phyloP scores from a whole-genome alignment of 2,797 vertebrate species.

The Parambassis ranga region DNA sequence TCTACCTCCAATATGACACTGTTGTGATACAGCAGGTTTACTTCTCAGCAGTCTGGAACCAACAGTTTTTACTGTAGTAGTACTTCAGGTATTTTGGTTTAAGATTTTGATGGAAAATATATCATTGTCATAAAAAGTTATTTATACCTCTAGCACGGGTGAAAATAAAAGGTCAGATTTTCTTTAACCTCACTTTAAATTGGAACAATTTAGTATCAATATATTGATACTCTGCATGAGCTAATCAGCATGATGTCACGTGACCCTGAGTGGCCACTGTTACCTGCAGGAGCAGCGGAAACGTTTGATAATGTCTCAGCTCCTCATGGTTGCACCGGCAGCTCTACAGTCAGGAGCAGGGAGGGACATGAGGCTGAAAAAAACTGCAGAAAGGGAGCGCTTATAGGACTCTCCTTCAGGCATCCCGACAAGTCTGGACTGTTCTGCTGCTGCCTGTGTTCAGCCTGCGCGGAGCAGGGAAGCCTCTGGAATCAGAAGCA shows the following conservation, averaged over 20 bases:
- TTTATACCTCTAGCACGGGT: too few species aligned
- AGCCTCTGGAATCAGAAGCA: conserved; percentile 32
- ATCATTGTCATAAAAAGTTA: too few species aligned
- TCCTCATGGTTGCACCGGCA: background rate
- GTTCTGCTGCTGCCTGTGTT: conserved; percentile 50
- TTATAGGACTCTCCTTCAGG: conserved; percentile 67
- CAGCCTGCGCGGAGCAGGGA: conserved; percentile 3
- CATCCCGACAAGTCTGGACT: conserved; percentile 78
- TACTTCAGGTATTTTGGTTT: too few species aligned
- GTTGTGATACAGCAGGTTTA: too few species aligned
- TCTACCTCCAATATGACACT: too few species aligned
- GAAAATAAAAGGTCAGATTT: too few species aligned
- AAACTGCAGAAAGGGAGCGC: conserved; percentile 39
- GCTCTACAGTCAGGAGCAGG: conserved; percentile 36
- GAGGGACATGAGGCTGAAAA: conserved; percentile 47
- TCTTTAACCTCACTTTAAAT: too few species aligned
- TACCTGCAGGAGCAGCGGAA: conserved; percentile 11
- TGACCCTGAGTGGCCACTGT: background rate
- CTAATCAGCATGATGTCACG: background rate
- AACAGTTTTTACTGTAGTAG: too few species aligned
- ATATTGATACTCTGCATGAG: too few species aligned
- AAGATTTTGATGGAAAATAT: too few species aligned
- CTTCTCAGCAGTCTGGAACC: too few species aligned
- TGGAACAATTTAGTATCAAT: too few species aligned
- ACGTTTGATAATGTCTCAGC: background rate